A percentile compares a stretch with the other conserved stretches of the same genome.
These are phyloP conservation scores for Sitta europaea DNA, from an alignment of 2,113 vertebrate genomes.

Conservation along the genomic window DNA sequence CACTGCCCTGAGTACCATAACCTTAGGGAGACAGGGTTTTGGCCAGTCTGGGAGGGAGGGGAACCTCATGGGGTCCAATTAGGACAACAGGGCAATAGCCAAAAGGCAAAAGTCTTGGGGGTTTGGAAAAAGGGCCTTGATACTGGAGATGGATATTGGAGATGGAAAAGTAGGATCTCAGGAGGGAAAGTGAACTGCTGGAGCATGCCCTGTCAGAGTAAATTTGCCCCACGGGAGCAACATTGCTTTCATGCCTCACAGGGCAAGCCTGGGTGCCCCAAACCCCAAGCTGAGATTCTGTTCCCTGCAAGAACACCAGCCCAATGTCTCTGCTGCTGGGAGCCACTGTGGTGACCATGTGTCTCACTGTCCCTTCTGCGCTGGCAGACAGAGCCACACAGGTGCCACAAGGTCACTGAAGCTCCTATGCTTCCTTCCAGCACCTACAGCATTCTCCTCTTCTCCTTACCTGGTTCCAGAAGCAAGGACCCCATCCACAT, in stretches of 20 bases:
- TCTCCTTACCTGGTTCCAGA: neutral
- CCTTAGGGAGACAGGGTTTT: neutral
- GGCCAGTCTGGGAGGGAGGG: neutral
- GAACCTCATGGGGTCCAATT: neutral
- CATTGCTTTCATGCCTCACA: neutral
- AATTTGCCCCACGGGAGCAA: rapidly evolving
- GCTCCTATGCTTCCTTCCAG: neutral
- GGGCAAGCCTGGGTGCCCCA: neutral
- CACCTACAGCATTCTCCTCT: neutral
- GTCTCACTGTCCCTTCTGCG: neutral
- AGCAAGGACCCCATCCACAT: neutral
- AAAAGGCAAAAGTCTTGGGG: neutral
- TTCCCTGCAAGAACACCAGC: neutral
- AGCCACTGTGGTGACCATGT: rapidly evolving
- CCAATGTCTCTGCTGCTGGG: neutral
- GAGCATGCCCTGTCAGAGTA: neutral
- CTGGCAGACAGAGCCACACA: neutral
- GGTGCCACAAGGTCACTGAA: neutral
- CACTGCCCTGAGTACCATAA: neutral
- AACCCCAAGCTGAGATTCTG: neutral
- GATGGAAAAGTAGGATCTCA: neutral
- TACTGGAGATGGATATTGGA: neutral
- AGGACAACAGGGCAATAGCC: neutral
- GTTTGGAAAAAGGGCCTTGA: neutral
- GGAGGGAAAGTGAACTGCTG: neutral